Percentiles rank a stretch among this genome's conserved stretches.
Conservation (phyloP, 2,113 vertebrate genomes). For the Paramormyrops kingsleyae region DNA sequence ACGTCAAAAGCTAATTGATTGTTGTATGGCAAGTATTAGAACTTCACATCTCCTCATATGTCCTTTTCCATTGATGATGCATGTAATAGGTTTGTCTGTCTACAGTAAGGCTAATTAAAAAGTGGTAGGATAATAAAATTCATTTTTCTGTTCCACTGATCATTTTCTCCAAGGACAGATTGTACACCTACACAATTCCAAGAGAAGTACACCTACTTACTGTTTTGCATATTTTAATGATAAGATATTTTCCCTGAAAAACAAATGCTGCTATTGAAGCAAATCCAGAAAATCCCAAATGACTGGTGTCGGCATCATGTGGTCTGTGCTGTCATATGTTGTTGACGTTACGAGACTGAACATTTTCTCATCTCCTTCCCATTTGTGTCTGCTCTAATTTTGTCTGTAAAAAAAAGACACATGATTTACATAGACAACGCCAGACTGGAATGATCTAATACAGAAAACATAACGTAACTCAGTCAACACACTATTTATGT, state of each 20-base stretch:
- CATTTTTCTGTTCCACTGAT: conserved; percentile 4
- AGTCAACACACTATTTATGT: not conserved
- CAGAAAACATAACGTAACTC: not conserved
- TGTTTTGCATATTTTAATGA: not conserved
- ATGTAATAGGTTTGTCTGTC: not conserved
- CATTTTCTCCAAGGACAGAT: not conserved
- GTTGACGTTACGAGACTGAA: conserved; percentile 60
- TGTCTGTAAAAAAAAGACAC: conserved; percentile 62
- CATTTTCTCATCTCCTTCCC: conserved; percentile 60
- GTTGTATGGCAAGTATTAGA: not conserved
- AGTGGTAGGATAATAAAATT: not conserved
- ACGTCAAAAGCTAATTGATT: not conserved
- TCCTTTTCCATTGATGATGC: not conserved
- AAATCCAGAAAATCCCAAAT: not conserved
- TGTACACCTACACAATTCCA: not conserved
- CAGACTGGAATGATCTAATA: not conserved
- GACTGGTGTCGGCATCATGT: not conserved
- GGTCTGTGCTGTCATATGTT: not conserved
- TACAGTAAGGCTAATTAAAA: not conserved
- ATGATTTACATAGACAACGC: not conserved
- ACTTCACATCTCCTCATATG: not conserved
- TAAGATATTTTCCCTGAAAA: not conserved
- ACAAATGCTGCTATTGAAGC: not conserved
- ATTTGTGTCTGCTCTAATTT: conserved; percentile 55
- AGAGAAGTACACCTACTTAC: not conserved